Conservation (phyloP, 1,140 invertebrate genomes). For the Bombus haemorrhoidalis region DNA sequence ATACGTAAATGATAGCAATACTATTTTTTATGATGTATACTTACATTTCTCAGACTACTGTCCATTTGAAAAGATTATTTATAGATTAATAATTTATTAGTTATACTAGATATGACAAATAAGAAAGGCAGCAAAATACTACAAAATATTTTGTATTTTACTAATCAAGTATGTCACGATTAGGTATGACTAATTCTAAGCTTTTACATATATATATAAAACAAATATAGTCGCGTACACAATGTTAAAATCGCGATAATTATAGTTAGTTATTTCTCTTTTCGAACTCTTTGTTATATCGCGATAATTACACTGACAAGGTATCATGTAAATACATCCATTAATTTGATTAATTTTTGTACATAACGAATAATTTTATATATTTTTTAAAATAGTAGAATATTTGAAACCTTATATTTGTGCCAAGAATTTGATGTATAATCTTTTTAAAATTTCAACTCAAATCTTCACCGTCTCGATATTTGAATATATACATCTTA, state of each 20-base stretch:
- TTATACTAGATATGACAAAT: neutral
- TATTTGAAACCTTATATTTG: neutral
- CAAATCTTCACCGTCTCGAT: neutral
- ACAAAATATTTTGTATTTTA: neutral
- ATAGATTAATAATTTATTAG: neutral
- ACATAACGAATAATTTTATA: no score
- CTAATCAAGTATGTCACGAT: neutral
- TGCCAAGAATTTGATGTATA: neutral
- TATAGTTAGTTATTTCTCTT: neutral
- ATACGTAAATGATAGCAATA: neutral
- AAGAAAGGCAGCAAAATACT: neutral
- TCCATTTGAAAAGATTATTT: constrained; percentile 15
- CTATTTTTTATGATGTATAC: neutral
- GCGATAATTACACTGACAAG: no score
- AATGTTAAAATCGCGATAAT: neutral
- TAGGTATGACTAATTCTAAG: constrained; percentile 18
- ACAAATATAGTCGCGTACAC: neutral
- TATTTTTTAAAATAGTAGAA: no score
- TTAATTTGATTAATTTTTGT: no score
- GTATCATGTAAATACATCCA: no score
- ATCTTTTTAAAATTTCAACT: neutral
- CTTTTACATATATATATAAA: neutral
- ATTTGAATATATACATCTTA: neutral
- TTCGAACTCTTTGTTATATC: no score
- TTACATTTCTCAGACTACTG: constrained; percentile 1